A percentile compares a stretch with the other conserved stretches of the same genome.
These are phyloP conservation scores for Drosophila rubida DNA, from an alignment of 2,888 invertebrate species.

Conservation along the genomic window DNA sequence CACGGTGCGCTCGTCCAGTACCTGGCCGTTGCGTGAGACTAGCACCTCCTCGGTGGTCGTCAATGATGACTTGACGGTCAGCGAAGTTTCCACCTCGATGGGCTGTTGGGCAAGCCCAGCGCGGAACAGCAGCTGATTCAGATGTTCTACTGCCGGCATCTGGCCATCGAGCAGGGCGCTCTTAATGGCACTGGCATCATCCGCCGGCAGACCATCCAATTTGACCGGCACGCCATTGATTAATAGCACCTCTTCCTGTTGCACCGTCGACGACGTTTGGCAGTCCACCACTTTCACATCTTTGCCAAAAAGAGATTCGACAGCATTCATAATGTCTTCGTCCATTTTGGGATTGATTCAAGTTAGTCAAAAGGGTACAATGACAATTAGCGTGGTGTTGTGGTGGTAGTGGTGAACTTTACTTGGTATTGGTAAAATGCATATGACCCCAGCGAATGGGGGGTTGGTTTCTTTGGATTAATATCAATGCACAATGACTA, in stretches of 20 bases:
- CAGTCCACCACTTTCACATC: slow-evolving; percentile 90
- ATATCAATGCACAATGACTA: slow-evolving; percentile 63
- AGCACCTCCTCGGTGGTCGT: slow-evolving; percentile 90
- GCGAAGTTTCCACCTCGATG: slow-evolving; percentile 89
- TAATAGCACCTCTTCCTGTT: slow-evolving; percentile 89
- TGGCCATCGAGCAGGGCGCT: slow-evolving; percentile 89
- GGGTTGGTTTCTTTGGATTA: slow-evolving; percentile 72
- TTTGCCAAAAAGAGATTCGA: slow-evolving; percentile 90
- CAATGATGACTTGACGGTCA: slow-evolving; percentile 89
- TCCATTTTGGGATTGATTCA: slow-evolving; percentile 85
- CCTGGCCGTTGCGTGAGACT: slow-evolving; percentile 88
- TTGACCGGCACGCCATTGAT: slow-evolving; percentile 90
- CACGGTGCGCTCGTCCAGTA: slow-evolving; percentile 89
- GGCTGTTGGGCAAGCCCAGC: slow-evolving; percentile 89
- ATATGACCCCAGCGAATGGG: slow-evolving; percentile 58
- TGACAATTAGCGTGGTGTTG: slow-evolving; percentile 70
- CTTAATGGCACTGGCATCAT: slow-evolving; percentile 89
- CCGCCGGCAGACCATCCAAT: slow-evolving; percentile 88
- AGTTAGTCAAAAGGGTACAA: slow-evolving; percentile 52
- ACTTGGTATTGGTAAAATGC: slow-evolving; percentile 65
- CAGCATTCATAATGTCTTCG: slow-evolving; percentile 91
- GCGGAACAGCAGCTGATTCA: slow-evolving; percentile 89
- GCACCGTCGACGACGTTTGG: slow-evolving; percentile 89
- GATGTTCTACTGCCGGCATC: slow-evolving; percentile 89
- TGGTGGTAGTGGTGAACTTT: slow-evolving; percentile 66